Percentiles rank a stretch among this genome's conserved stretches.
phyloP scores from a whole-genome alignment of 2,113 vertebrate species.

The Daboia siamensis region DNA sequence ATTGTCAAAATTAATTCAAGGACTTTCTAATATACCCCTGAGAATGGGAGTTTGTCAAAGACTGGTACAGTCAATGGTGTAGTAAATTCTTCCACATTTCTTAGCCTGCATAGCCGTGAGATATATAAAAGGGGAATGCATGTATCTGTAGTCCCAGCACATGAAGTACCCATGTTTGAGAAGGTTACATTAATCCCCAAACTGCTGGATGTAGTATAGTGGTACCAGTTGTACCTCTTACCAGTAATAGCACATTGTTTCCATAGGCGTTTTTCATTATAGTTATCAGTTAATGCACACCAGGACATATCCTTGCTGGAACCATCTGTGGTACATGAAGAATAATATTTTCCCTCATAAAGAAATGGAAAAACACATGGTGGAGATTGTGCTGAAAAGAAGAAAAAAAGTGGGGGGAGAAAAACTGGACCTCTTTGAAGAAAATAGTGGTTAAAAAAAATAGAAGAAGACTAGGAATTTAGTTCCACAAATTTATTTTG shows the following conservation, averaged over 20 bases:
- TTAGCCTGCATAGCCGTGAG: not conserved
- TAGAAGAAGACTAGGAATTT: not conserved
- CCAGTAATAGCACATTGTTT: not conserved
- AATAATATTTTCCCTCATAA: not conserved
- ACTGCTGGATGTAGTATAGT: not conserved
- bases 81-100: not conserved
- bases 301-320: not conserved
- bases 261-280: not conserved
- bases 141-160: not conserved
- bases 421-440: not conserved
- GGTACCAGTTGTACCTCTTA: not conserved
- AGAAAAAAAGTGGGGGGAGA: not conserved
- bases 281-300: not conserved
- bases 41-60: not conserved
- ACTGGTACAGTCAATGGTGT: not conserved
- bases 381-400: not conserved
- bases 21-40: not conserved
- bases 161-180: not conserved
- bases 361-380: slow-evolving; percentile 5
- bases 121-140: not conserved
- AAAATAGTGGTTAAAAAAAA: not conserved
- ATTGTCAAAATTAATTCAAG: not conserved
- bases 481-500: not conserved
- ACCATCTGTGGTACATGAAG: not conserved
- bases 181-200: not conserved